Evolutionary conservation across 2,797 vertebrate genomes (phyloP), one percentile per base, ranked within the genome.

Genomic region (Acipenser ruthenus): DNA sequence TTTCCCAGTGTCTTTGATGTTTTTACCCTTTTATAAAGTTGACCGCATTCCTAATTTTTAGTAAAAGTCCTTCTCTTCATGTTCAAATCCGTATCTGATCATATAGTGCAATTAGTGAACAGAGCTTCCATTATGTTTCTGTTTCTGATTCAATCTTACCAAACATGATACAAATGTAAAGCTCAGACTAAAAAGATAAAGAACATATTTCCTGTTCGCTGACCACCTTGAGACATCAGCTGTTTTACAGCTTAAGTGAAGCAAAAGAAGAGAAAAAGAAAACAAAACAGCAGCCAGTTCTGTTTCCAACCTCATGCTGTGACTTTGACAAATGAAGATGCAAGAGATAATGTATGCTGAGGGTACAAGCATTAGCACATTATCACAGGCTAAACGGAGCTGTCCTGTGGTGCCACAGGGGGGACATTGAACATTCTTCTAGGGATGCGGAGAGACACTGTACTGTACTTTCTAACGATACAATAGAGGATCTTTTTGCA

Each of bases 241-340:
- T 89, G 86, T 74, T 89, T 87, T 86, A 81, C 60, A 83, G 83
- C 88, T 90, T 84, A 90, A 68, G 77, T 53, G 69, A 63, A 73
- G 10, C n/a, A n/a, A 37, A 37, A 6, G 63, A 69, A 70, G 50
- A 65, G 69, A 5, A 70, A 70, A 58, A 61, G 66, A 82, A 61
- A 68, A 69, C 71, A 73, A 75, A 80, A 79, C n/a, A 6, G 68
- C 79, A 77, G 65, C 71, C 76, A 82, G 50, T 3, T 78, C 86
- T 86, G 5, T 78, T 80, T 80, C 76, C 69, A 81, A 66, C 69
- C 70, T 69, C 68, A 48, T 73, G 80, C 80, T 82, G 80, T 58
- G 75, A 83, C 81, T 84, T 87, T 89, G 88, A 91, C 86, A 87
- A 86, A 89, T 84, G 84, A 84, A 75, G 83, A 79, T 79, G 69